These are phyloP conservation scores for Laterallus jamaicensis DNA, from an alignment of 2,113 vertebrate species.

Conservation along the genomic window DNA sequence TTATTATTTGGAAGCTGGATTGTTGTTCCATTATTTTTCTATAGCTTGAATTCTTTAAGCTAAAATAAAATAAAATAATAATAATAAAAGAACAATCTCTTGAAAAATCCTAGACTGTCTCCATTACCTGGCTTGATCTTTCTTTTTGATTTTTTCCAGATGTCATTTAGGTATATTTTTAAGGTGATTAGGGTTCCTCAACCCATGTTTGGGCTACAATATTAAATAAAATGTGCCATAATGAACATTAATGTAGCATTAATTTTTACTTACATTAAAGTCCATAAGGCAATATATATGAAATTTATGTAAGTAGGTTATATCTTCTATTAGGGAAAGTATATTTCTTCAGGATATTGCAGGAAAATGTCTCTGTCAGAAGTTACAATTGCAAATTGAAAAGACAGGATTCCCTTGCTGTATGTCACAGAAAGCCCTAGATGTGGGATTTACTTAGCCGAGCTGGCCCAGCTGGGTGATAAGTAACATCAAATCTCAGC, in stretches of 20 bases:
- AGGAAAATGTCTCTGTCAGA: background rate
- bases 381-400: background rate
- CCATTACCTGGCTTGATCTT: background rate
- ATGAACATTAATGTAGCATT: background rate
- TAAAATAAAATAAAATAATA: background rate
- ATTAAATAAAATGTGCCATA: background rate
- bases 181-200: background rate
- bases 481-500: background rate
- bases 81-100: background rate
- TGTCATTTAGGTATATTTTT: background rate
- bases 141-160: background rate
- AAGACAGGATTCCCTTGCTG: background rate
- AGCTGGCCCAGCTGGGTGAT: background rate
- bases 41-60: background rate
- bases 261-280: background rate
- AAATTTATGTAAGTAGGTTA: background rate
- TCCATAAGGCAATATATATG: background rate
- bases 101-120: background rate
- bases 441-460: background rate
- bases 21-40: background rate
- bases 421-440: background rate
- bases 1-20: conserved; percentile 36
- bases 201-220: background rate
- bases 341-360: background rate
- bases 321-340: background rate